phyloP scores from a whole-genome alignment of 2,888 invertebrate genomes.

The Zele albiditarsus region DNA sequence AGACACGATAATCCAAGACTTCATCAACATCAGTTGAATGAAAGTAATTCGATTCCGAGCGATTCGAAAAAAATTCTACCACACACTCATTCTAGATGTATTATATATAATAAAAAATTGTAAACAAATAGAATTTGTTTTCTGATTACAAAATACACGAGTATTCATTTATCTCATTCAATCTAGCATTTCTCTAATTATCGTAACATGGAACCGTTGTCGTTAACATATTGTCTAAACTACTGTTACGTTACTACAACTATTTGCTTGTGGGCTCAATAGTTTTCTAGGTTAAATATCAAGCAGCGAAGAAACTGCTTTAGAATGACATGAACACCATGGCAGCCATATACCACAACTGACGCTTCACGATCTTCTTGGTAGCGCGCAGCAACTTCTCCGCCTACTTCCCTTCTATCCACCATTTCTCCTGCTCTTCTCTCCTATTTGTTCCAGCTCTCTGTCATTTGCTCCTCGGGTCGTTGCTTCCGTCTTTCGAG shows the following conservation, averaged over 20 bases:
- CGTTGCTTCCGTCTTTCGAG: slow-evolving; percentile 31
- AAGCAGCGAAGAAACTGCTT: neutral
- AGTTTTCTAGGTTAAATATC: slow-evolving; percentile 6
- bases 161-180: too few species aligned
- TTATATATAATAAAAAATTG: neutral
- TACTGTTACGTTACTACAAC: neutral
- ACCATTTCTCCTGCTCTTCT: neutral
- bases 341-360: slow-evolving; percentile 38
- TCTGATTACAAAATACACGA: too few species aligned
- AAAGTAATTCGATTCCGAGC: too few species aligned
- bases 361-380: slow-evolving; percentile 47
- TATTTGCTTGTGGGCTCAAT: neutral
- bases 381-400: slow-evolving; percentile 46
- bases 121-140: neutral
- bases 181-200: neutral
- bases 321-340: slow-evolving; percentile 13
- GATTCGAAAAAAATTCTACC: too few species aligned
- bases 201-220: neutral
- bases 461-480: slow-evolving; percentile 35
- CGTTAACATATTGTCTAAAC: neutral
- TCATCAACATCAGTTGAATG: too few species aligned
- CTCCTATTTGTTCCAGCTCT: slow-evolving; percentile 3
- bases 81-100: too few species aligned
- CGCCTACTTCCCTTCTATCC: slow-evolving; percentile 38
- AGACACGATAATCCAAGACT: too few species aligned